These are phyloP conservation scores for Schizopygopsis pylzovi DNA, from an alignment of 2,797 vertebrate genomes.

Conservation along the genomic window DNA sequence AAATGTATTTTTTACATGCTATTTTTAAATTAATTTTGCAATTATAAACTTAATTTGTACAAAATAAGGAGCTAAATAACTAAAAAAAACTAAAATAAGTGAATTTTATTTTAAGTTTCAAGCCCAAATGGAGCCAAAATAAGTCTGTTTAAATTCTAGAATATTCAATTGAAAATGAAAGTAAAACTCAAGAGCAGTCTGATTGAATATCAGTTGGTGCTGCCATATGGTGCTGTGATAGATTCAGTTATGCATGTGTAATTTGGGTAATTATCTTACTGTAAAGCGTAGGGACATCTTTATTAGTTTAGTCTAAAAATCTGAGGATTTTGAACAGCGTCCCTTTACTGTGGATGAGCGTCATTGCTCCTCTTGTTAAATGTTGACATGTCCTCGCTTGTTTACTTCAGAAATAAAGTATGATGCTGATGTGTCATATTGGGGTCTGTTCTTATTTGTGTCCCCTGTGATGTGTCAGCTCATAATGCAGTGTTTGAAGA, in stretches of 20 bases:
- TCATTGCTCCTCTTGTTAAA: background rate
- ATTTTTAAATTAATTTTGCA: background rate
- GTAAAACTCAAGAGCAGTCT: slow-evolving; percentile 1
- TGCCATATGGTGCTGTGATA: background rate
- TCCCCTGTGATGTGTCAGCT: background rate
- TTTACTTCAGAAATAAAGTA: background rate
- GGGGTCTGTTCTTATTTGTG: background rate
- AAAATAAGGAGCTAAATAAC: background rate
- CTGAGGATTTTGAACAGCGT: background rate
- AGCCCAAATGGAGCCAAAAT: background rate
- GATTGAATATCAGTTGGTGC: background rate
- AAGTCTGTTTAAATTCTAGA: background rate
- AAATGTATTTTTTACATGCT: background rate
- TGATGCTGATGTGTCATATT: background rate
- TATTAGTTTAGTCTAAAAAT: background rate
- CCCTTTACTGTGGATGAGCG: too few species aligned
- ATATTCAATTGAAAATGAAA: background rate
- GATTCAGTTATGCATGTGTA: background rate
- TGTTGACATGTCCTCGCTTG: background rate
- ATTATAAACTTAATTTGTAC: background rate
- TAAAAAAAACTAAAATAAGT: background rate
- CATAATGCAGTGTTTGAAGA: background rate
- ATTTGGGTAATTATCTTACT: slow-evolving; percentile 14
- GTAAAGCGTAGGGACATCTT: background rate
- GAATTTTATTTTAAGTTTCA: background rate